A percentile compares a stretch with the other conserved stretches of the same genome.
phyloP scores from a whole-genome alignment of 2,888 invertebrate genomes.

The Cataglyphis altisquamis region DNA sequence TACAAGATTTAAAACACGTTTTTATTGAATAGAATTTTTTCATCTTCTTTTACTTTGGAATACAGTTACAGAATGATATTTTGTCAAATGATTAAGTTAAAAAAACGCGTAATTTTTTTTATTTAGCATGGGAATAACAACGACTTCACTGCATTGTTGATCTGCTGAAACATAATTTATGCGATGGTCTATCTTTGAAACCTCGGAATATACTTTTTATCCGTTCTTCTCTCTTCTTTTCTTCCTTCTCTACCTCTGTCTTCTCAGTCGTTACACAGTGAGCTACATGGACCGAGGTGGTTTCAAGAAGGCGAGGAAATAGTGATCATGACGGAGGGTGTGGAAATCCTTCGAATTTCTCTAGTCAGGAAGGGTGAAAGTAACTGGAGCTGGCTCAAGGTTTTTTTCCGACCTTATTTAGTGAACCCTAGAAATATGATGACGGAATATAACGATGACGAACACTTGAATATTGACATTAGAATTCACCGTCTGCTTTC shows the following conservation, averaged over 20 bases:
- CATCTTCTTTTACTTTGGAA: not conserved
- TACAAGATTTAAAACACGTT: not conserved
- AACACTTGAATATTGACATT: not conserved
- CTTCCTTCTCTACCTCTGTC: slow-evolving; percentile 66
- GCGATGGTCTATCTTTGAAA: not conserved
- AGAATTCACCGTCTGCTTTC: not conserved
- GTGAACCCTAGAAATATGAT: slow-evolving; percentile 52
- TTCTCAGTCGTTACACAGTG: slow-evolving; percentile 78
- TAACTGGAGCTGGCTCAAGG: slow-evolving; percentile 91
- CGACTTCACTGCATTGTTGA: not conserved
- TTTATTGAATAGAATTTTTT: not conserved
- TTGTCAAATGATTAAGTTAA: slow-evolving; percentile 8
- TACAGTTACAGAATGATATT: not conserved
- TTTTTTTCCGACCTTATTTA: slow-evolving; percentile 78
- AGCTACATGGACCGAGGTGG: slow-evolving; percentile 87
- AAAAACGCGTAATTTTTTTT: not conserved
- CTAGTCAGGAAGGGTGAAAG: slow-evolving; percentile 89
- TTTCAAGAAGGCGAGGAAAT: slow-evolving; percentile 88
- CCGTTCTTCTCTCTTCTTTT: slow-evolving; percentile 49
- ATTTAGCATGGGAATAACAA: slow-evolving; percentile 9
- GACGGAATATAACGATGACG: slow-evolving; percentile 25
- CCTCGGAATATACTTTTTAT: slow-evolving; percentile 33
- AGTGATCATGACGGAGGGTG: slow-evolving; percentile 89
- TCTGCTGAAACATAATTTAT: slow-evolving; percentile 7
- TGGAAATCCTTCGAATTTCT: slow-evolving; percentile 89